Conservation (phyloP, 2,797 vertebrate genomes). For the Lutjanus campechanus region DNA sequence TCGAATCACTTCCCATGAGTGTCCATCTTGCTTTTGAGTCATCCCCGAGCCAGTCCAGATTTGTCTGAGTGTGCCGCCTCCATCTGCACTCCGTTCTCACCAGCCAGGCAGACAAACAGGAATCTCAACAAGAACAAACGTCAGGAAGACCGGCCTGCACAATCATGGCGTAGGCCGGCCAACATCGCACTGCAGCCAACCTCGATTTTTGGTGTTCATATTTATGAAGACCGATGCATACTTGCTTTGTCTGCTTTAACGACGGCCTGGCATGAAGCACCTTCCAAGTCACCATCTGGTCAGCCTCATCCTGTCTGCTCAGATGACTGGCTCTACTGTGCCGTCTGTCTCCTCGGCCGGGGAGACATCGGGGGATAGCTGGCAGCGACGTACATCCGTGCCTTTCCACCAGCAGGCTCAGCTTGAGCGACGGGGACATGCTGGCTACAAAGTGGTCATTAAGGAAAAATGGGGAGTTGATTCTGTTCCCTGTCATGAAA, state of each 20-base stretch:
- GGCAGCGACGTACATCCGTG: constrained; percentile 28
- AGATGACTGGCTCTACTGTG: constrained; percentile 47
- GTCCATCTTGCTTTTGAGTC: constrained; percentile 24
- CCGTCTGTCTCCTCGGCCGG: constrained; percentile 44
- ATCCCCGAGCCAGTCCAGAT: constrained; percentile 11
- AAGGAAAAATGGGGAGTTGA: constrained; percentile 25
- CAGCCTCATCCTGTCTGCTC: constrained; percentile 57
- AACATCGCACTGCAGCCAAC: constrained; percentile 19
- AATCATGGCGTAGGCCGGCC: constrained; percentile 5
- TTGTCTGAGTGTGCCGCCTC: constrained; percentile 17
- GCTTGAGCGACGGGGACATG: constrained; percentile 43
- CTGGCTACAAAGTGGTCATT: constrained; percentile 63
- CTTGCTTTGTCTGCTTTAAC: constrained; percentile 39
- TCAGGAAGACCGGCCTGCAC: background rate
- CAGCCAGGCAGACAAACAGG: constrained; percentile 22
- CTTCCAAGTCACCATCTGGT: constrained; percentile 63
- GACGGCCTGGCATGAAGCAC: constrained; percentile 28
- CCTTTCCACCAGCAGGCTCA: constrained; percentile 39
- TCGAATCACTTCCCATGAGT: constrained; percentile 5
- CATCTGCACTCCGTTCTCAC: constrained; percentile 16
- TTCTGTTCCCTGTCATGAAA: constrained; percentile 40
- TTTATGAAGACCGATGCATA: constrained; percentile 41
- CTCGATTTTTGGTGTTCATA: constrained; percentile 10
- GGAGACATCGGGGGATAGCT: constrained; percentile 26
- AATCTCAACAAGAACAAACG: constrained; percentile 21